Base-by-base conservation (phyloP, 2,888 invertebrate genomes). In the Synanthedon tipuliformis region DNA sequence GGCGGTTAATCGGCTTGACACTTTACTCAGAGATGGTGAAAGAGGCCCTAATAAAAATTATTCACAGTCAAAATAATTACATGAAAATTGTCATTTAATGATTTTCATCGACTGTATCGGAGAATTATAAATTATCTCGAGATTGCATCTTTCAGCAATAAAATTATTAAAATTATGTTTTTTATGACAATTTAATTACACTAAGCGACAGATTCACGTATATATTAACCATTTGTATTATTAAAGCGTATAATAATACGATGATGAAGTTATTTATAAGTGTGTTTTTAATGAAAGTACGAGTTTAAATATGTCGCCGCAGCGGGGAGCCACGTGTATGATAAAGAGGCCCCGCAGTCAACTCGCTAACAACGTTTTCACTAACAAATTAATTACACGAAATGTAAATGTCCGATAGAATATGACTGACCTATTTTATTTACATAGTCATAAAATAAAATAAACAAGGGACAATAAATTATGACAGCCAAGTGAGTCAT, bases 311-410 rank as follows among this genome's bases (percentile, higher is more conserved):
- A 66, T 69, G 65, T 60, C 52, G 58, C 61, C 71, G 50, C 76
- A n/a, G 58, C 72, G 70, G 78, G 78, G 68, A 56, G 71, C 69
- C 73, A 57, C 64, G 56, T 59, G 59, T 61, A 64, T 61, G 64
- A 62, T 67, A 58, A 63, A 58, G 58, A 60, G 59, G 71, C 69
- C 68, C 55, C 61, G 63, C 62, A 50, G 71, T 55, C 58, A 57
- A 55, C 45, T 59, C 60, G 60, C 62, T 66, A 68, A 72, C 64
- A 60, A 64, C 66, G 12, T 65, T 68, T 68, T 70, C 61, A 69
- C 65, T 64, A 65, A 77, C 73, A 66, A 73, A 77, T 73, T 77
- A 71, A 77, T 77, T 73, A 71, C 59, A 50, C 50, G 45, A n/a
- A 50, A 45, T 45, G 45, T 45, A 13, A 45, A 45, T 45, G 45